Base-by-base conservation (phyloP, 2,888 invertebrate species). In the Lithophane ornitopus region DNA sequence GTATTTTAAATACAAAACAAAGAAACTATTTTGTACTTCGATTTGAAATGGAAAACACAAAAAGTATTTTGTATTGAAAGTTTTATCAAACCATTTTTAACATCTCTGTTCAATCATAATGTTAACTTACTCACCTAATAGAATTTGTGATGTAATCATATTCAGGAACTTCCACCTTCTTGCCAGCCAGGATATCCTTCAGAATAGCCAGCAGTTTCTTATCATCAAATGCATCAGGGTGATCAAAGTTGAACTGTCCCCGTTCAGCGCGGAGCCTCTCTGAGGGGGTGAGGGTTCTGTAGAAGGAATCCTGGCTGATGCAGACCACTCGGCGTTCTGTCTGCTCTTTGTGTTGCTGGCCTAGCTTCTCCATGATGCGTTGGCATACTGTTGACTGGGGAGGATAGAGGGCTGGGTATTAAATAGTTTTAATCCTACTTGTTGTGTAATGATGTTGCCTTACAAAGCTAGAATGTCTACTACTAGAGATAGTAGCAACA, bases 211-310 rank as follows among this genome's bases (percentile, higher is more conserved):
- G 97, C 93, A 99, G 98, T 44, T 99, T 97, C 74, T 98, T 98
- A 91, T 99, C 98, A 93, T 99, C 98, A 93, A 99, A 99, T 0
- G 99, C 99, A 94, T 99, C 99, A 0, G 99, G 99, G 96, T 99
- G 99, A 94, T 99, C 99, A 94, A 99, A 99, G 96, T 99, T 99
- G 93, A 98, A 99, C 89, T 98, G 98, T 46, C 99, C 99, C 71
- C 98, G 98, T 78, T 98, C 98, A 4, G 99, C 99, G 86, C 98
- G 98, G 0, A 97, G 94, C 87, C 98, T 98, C 92, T 99, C 99
- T 0, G 98, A 97, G 0, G 97, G 96, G 0, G 97, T 98, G 68
- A 99, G 96, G 79, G 99, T 98, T 73, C 98, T 97, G 95, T 99
- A 99, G 95, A 99, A 99, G 74, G 99, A 98, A 92, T 99, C 99